These are phyloP conservation scores for Sarcoramphus papa DNA, from an alignment of 2,797 vertebrate genomes.

Conservation along the genomic window DNA sequence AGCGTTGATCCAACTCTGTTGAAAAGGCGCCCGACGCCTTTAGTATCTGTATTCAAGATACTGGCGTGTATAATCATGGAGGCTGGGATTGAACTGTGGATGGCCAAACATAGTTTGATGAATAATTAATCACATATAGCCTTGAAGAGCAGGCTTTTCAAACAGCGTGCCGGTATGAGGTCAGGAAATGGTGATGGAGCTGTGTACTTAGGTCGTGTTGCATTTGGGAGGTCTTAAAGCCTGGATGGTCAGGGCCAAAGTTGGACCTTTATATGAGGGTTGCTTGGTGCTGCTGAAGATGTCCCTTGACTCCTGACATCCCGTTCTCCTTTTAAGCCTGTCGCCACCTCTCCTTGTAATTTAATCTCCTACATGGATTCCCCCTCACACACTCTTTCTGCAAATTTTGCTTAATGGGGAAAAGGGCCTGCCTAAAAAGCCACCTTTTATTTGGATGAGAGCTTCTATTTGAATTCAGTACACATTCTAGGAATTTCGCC, in stretches of 20 bases:
- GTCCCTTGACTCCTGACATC: neutral
- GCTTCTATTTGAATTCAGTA: neutral
- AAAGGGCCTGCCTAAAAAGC: neutral
- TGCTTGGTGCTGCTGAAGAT: neutral
- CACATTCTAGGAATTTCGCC: neutral
- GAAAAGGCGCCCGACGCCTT: neutral
- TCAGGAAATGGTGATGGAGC: neutral
- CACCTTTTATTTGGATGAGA: neutral
- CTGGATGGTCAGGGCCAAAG: neutral
- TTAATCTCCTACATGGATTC: neutral
- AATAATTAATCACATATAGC: slow-evolving; percentile 21
- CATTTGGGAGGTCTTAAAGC: neutral
- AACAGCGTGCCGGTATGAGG: neutral
- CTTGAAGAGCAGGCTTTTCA: neutral
- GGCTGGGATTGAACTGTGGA: neutral
- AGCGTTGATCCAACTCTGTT: neutral
- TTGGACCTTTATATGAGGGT: neutral
- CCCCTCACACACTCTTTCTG: fast-evolving
- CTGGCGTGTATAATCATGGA: neutral
- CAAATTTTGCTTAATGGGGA: neutral
- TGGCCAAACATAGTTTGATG: slow-evolving; percentile 19
- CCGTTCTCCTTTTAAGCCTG: neutral
- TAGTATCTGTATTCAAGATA: neutral
- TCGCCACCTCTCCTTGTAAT: neutral
- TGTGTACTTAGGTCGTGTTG: fast-evolving